These are phyloP conservation scores for Lamellibrachia columna DNA, from an alignment of 2,888 invertebrate genomes.

Conservation along the genomic window DNA sequence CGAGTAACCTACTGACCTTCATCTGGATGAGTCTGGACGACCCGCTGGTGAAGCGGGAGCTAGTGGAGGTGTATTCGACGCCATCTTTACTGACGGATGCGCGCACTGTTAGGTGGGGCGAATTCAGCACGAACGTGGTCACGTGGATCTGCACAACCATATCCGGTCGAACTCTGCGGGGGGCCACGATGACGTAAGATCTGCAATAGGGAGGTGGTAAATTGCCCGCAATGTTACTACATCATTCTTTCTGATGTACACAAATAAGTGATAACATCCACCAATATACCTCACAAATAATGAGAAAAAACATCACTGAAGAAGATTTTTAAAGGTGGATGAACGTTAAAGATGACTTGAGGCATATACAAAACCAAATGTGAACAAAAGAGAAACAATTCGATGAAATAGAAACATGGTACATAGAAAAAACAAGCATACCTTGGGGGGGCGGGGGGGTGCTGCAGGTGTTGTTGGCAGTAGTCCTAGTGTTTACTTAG, in stretches of 20 bases:
- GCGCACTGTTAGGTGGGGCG: background rate
- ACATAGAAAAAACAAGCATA: background rate
- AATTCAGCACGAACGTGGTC: background rate
- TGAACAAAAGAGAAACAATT: background rate
- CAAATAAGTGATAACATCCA: background rate
- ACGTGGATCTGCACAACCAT: conserved; percentile 6
- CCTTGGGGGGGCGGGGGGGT: no score
- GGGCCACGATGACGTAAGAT: background rate
- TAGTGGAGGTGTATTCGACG: background rate
- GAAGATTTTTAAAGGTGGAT: background rate
- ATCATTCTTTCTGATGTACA: background rate
- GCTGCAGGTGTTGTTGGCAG: no score
- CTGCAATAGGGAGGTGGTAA: background rate
- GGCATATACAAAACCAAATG: background rate
- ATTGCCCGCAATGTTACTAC: background rate
- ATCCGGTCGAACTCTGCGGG: conserved; percentile 3
- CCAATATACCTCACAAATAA: background rate
- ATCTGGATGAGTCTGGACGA: background rate
- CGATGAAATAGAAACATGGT: background rate
- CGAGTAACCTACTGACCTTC: background rate
- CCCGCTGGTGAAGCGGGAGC: background rate
- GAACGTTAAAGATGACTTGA: background rate
- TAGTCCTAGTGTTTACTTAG: no score
- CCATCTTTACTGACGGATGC: background rate
- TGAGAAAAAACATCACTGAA: background rate